Percentiles rank a stretch among this genome's conserved stretches.
Conservation (phyloP, 1,140 invertebrate species). For the Micrasema longulum region DNA sequence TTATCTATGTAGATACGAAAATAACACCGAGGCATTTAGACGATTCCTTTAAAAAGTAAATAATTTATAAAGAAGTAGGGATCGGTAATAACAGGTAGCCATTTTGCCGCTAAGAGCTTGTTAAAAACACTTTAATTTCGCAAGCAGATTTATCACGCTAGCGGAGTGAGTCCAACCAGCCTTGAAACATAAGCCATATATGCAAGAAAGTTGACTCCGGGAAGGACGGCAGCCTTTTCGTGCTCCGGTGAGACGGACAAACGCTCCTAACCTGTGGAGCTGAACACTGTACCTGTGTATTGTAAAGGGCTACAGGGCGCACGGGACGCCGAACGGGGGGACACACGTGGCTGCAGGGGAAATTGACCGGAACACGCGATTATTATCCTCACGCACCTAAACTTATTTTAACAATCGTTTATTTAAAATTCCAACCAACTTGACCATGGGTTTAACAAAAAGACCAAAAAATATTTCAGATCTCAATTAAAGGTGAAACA, state of each 20-base stretch:
- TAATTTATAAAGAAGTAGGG: not conserved
- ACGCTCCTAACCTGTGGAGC: not conserved
- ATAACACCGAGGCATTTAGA: not conserved
- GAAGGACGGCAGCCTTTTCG: conserved; percentile 24
- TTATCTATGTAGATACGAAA: not conserved
- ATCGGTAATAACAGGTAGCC: not conserved
- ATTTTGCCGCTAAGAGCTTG: not conserved
- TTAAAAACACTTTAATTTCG: conserved; percentile 23
- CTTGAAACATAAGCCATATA: conserved; percentile 30
- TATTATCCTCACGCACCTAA: conserved; percentile 17
- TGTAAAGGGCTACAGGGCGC: not conserved
- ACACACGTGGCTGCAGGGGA: not conserved
- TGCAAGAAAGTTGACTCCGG: conserved; percentile 23
- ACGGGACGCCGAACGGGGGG: not conserved
- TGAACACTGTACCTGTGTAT: not conserved
- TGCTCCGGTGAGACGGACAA: conserved; percentile 21
- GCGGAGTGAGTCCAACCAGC: conserved; percentile 18
- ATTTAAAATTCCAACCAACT: no score
- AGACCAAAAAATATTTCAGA: no score
- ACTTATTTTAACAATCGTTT: no score
- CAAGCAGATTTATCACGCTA: conserved; percentile 21
- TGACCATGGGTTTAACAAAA: no score
- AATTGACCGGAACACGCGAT: conserved; percentile 5
- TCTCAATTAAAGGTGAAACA: no score
- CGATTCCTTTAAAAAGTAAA: not conserved